phyloP scores from a whole-genome alignment of 2,797 vertebrate species.

The Chanos chanos region DNA sequence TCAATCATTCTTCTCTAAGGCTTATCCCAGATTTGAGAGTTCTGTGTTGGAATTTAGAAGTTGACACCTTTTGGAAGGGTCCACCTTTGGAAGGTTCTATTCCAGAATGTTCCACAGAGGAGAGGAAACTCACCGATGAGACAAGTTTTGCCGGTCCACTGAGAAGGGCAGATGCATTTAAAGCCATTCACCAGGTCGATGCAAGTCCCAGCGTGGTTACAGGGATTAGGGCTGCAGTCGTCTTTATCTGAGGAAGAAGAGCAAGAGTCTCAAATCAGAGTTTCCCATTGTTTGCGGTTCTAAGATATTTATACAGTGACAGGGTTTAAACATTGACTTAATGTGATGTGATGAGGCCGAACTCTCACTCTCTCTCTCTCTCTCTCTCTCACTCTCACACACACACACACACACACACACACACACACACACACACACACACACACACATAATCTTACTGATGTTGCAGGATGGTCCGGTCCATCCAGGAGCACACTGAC shows the following conservation, averaged over 20 bases:
- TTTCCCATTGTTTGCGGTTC: not conserved
- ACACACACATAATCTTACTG: constrained; percentile 73
- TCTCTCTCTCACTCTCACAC: not conserved
- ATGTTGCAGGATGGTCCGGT: constrained; percentile 85
- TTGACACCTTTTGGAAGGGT: too few species aligned
- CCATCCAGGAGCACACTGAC: constrained; percentile 89
- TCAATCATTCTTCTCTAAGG: not conserved
- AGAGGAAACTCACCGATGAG: constrained; percentile 81
- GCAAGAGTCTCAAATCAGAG: not conserved
- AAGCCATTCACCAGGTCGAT: constrained; percentile 90
- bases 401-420: constrained; percentile 1
- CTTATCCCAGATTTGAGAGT: not conserved
- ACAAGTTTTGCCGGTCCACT: constrained; percentile 98
- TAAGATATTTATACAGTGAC: too few species aligned
- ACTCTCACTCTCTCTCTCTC: too few species aligned
- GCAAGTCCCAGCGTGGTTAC: constrained; percentile 93
- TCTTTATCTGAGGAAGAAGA: constrained; percentile 79
- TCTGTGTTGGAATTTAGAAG: too few species aligned
- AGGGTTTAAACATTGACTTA: too few species aligned
- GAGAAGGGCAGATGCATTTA: constrained; percentile 90
- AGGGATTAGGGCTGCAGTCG: constrained; percentile 91
- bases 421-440: not conserved
- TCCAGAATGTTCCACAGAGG: too few species aligned
- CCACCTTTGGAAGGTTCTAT: too few species aligned
- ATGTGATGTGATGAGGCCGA: too few species aligned